Evolutionary conservation across 2,797 vertebrate genomes (phyloP).

Genomic region (Acrossocheilus fasciatus): DNA sequence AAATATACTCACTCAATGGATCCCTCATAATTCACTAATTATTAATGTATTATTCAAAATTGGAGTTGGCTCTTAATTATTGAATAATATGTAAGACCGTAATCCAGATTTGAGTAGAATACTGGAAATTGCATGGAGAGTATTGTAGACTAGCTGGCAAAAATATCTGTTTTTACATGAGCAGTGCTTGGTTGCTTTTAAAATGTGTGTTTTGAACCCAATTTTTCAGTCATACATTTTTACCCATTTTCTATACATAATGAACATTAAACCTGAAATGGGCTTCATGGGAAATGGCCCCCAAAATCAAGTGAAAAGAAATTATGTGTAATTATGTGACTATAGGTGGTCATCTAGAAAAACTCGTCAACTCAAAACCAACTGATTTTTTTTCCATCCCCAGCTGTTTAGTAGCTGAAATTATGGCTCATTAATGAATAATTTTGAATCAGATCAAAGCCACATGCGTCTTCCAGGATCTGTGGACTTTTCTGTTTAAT

Average conservation of each 20-base stretch:
- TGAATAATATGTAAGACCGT: constrained; percentile 52
- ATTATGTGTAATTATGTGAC: constrained; percentile 4
- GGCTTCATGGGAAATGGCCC: not conserved
- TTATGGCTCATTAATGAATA: not conserved
- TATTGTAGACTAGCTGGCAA: constrained; percentile 25
- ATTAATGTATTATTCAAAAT: constrained; percentile 63
- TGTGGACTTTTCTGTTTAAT: not conserved
- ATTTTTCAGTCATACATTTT: not conserved
- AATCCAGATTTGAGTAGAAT: constrained; percentile 43
- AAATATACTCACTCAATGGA: constrained; percentile 56
- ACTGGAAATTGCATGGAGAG: constrained; percentile 12
- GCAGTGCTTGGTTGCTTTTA: not conserved
- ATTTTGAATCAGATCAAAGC: not conserved
- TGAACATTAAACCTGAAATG: not conserved
- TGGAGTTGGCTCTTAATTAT: constrained; percentile 61
- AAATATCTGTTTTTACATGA: constrained; percentile 9
- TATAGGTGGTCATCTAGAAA: not conserved
- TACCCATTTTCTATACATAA: not conserved
- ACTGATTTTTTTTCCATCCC: not conserved
- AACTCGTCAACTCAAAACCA: not conserved
- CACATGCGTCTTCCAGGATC: not conserved
- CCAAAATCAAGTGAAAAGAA: not conserved
- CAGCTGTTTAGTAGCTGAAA: not conserved
- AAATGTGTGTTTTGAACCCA: not conserved
- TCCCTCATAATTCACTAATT: constrained; percentile 57